Base-by-base conservation (phyloP, 1,140 invertebrate species). In the Oryzaephilus surinamensis region DNA sequence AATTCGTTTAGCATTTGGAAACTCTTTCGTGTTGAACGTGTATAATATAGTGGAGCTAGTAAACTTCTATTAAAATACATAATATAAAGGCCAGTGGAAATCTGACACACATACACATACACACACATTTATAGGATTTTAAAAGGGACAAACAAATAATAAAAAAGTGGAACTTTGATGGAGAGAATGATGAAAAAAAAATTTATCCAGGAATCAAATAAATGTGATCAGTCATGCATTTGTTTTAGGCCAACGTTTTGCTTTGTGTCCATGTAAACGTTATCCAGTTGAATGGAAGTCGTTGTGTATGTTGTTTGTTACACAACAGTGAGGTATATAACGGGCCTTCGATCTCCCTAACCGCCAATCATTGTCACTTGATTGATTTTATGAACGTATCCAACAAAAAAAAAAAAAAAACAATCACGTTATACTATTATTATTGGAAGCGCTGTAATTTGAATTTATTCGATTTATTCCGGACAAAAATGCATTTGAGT, bases 311-410 rank as follows among this genome's bases (percentile, higher is more conserved):
- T 33, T 34, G 23, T 34, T 44, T 41, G 38, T 39, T 36, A 38
- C 32, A 43, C 32, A 37, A 48, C 33, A 43, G 26, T 33, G 32
- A 32, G 32, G 26, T 26, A 36, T 21, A 36, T n/a, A 38, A 32
- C 40, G n/a, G n/a, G 40, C 19, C 26, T 27, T 31, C 19, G 38
- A 35, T 45, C 32, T 39, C 32, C 30, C 43, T 40, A 33, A 45
- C 43, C 43, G 43, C 43, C 43, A 45, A 45, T 45, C 43, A 40
- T 40, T 45, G 43, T 45, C 43, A 39, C 43, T 39, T 45, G 43
- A 45, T 45, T 45, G 43, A 29, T 27, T 40, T 40, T 36, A 40
- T 40, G 27, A 31, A n/a, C n/a, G n/a, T n/a, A n/a, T n/a, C n/a
- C n/a, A n/a, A n/a, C n/a, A n/a, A n/a, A n/a, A n/a, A n/a, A n/a